Percentiles rank a stretch among this genome's conserved stretches.
These are phyloP conservation scores for Trachelus stipa DNA, from an alignment of 2,888 invertebrate genomes.

Conservation along the genomic window DNA sequence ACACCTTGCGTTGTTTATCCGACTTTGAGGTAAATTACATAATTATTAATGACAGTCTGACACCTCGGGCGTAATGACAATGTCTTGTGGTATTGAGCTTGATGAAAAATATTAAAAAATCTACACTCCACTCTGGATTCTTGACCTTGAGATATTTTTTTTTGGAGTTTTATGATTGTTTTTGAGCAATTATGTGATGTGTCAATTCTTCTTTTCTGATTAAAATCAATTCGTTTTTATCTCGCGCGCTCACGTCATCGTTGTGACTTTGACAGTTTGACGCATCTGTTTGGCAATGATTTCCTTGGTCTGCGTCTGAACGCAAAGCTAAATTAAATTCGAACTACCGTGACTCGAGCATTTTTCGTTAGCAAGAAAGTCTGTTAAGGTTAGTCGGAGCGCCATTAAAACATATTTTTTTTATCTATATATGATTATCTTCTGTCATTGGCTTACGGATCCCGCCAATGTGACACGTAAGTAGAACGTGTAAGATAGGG, in stretches of 20 bases:
- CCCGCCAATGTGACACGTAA: not conserved
- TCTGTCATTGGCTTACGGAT: not conserved
- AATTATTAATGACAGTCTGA: conserved; percentile 17
- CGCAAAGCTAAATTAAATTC: not conserved
- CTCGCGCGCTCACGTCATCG: not conserved
- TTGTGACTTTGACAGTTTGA: conserved; percentile 15
- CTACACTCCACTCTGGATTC: conserved; percentile 9
- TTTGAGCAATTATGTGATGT: conserved; percentile 45
- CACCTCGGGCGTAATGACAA: not conserved
- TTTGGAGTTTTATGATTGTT: conserved; percentile 40
- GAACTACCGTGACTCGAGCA: not conserved
- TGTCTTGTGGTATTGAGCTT: not conserved
- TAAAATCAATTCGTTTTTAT: conserved; percentile 28
- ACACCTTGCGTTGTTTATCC: conserved; percentile 43
- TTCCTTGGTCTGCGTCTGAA: not conserved
- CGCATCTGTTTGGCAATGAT: not conserved
- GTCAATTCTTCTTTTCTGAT: conserved; percentile 38
- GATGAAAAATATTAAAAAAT: not conserved
- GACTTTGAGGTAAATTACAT: conserved; percentile 40
- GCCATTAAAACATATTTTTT: conserved; percentile 25
- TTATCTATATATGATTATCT: not conserved
- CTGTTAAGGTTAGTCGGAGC: conserved; percentile 31
- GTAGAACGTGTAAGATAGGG: not conserved
- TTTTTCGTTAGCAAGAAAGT: not conserved
- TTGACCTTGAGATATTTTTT: conserved; percentile 46